Conservation (phyloP, 2,888 invertebrate species). For the Proisotoma minuta region DNA sequence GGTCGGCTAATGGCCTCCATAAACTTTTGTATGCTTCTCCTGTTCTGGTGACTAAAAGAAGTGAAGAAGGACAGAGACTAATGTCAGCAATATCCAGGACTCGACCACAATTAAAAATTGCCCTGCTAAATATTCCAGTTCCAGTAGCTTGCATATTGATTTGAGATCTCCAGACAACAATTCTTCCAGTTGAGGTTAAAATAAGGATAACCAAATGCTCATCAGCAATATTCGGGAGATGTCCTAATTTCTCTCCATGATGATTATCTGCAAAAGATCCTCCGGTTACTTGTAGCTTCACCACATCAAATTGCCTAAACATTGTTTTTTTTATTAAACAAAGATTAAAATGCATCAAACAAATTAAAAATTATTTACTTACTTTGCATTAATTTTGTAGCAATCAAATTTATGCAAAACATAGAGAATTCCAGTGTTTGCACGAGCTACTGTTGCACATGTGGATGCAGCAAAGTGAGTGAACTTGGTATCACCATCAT, state of each 20-base stretch:
- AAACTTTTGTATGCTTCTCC: conserved; percentile 66
- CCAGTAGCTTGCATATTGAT: neutral
- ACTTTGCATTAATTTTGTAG: conserved; percentile 25
- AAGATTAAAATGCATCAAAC: neutral
- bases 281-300: conserved; percentile 22
- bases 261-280: neutral
- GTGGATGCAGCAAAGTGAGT: conserved; percentile 61
- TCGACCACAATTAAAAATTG: neutral
- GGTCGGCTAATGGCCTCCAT: conserved; percentile 39
- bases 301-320: conserved; percentile 19
- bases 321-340: neutral
- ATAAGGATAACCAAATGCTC: conserved; percentile 57
- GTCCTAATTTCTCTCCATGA: neutral
- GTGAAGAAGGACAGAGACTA: conserved; percentile 57
- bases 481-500: conserved; percentile 48
- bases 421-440: conserved; percentile 64
- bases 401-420: conserved; percentile 66
- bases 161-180: conserved; percentile 60
- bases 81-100: conserved; percentile 57
- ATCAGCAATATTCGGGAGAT: neutral
- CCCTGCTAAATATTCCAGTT: conserved; percentile 1
- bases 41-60: conserved; percentile 62
- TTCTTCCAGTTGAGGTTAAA: conserved; percentile 60
- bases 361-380: neutral
- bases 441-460: conserved; percentile 65